phyloP scores from a whole-genome alignment of 2,888 invertebrate species.

The Parnassius smintheus region DNA sequence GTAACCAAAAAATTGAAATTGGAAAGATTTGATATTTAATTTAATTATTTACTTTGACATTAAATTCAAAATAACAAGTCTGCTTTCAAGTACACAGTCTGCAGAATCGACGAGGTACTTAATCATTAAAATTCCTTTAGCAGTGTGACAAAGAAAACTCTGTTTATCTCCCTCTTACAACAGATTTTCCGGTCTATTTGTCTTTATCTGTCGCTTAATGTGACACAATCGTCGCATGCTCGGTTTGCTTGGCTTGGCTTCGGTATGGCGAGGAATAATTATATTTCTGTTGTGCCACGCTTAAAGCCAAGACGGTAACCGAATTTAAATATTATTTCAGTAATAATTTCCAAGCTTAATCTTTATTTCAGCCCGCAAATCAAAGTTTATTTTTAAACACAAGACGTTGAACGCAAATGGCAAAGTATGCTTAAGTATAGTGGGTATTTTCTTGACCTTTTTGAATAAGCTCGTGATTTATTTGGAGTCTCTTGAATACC shows the following conservation, averaged over 20 bases:
- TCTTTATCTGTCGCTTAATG: constrained; percentile 76
- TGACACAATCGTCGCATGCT: constrained; percentile 74
- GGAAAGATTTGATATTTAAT: background rate
- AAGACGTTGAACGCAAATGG: constrained; percentile 4
- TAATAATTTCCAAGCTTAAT: constrained; percentile 29
- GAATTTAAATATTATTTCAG: constrained; percentile 29
- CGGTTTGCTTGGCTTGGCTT: constrained; percentile 62
- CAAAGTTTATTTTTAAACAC: constrained; percentile 2
- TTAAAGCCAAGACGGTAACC: constrained; percentile 33
- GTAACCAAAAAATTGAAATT: background rate
- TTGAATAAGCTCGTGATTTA: no score
- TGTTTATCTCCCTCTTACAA: constrained; percentile 68
- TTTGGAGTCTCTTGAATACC: no score
- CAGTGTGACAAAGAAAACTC: constrained; percentile 58
- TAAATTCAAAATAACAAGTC: constrained; percentile 21
- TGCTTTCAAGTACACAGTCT: constrained; percentile 10
- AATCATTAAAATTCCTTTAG: constrained; percentile 73
- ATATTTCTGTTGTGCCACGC: constrained; percentile 38
- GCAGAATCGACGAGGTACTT: constrained; percentile 40
- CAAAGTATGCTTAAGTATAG: no score
- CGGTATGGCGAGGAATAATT: constrained; percentile 41
- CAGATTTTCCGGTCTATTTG: constrained; percentile 78
- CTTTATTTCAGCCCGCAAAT: constrained; percentile 12
- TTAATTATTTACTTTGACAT: constrained; percentile 1
- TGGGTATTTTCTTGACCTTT: no score